Evolutionary conservation across 2,888 invertebrate species (phyloP).

Genomic region (Heterodera filipjevi): DNA sequence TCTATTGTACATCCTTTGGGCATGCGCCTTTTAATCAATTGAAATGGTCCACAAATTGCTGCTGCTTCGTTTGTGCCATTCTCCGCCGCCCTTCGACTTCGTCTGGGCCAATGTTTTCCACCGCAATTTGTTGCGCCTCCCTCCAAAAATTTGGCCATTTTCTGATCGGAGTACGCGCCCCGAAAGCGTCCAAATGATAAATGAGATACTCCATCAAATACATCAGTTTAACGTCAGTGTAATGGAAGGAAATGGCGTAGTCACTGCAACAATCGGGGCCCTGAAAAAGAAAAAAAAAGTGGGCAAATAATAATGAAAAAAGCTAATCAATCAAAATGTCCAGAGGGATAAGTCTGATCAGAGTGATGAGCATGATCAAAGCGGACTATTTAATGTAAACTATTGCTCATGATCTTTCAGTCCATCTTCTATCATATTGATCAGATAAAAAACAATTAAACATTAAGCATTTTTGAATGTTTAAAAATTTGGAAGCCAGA

Average conservation of each 20-base stretch:
- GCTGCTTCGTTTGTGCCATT: no score
- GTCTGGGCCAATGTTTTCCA: background rate
- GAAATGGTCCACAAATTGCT: no score
- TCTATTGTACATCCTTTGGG: no score
- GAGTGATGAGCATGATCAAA: no score
- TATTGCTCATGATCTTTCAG: no score
- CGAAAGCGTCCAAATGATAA: background rate
- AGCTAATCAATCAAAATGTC: background rate
- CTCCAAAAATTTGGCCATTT: background rate
- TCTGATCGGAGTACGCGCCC: background rate
- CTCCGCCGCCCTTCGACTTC: no score
- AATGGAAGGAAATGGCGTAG: conserved; percentile 1
- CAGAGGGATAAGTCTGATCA: background rate
- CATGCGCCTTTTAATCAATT: no score
- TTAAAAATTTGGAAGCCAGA: no score
- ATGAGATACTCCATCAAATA: conserved; percentile 1
- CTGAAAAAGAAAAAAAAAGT: background rate
- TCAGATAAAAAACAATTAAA: no score
- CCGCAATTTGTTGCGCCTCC: background rate
- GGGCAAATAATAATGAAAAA: background rate
- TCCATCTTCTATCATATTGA: no score
- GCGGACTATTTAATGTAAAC: no score
- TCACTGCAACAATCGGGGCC: conserved; percentile 11
- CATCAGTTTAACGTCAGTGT: background rate
- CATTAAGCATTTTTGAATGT: no score